Percentiles rank a stretch among this genome's conserved stretches.
Conservation (phyloP, 1,140 invertebrate species). For the Plectrocnemia conspersa region DNA sequence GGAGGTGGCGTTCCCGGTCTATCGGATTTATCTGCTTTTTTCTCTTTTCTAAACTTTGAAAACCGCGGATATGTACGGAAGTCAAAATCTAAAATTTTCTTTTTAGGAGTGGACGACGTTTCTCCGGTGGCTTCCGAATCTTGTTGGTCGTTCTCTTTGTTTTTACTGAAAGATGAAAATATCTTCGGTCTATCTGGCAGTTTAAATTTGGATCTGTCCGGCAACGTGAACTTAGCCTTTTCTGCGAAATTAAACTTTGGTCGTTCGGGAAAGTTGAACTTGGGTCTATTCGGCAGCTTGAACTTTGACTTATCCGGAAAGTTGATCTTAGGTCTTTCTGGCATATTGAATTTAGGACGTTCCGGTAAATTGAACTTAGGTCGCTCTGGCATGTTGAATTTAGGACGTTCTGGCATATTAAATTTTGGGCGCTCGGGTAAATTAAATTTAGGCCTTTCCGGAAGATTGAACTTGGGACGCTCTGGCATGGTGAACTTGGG, state of each 20-base stretch:
- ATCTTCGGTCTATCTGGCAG: slow-evolving; percentile 57
- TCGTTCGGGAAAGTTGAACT: slow-evolving; percentile 42
- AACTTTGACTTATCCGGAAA: slow-evolving; percentile 51
- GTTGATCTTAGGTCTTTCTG: slow-evolving; percentile 55
- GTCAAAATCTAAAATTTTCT: slow-evolving; percentile 58
- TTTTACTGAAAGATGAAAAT: slow-evolving; percentile 44
- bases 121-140: slow-evolving; percentile 38
- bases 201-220: slow-evolving; percentile 57
- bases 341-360: slow-evolving; percentile 53
- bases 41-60: slow-evolving; percentile 55
- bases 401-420: slow-evolving; percentile 45
- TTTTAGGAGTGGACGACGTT: slow-evolving; percentile 33
- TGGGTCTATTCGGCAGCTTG: slow-evolving; percentile 49
- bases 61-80: slow-evolving; percentile 73
- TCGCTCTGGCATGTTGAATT: slow-evolving; percentile 41
- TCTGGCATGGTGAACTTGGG: slow-evolving; percentile 34
- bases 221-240: slow-evolving; percentile 52
- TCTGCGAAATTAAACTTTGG: slow-evolving; percentile 55
- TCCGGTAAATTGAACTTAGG: slow-evolving; percentile 60
- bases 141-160: slow-evolving; percentile 37
- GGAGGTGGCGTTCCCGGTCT: slow-evolving; percentile 49
- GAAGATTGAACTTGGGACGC: slow-evolving; percentile 37
- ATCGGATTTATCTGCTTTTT: slow-evolving; percentile 47
- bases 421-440: slow-evolving; percentile 53
- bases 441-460: slow-evolving; percentile 55